Evolutionary conservation across 2,888 invertebrate species (phyloP).

Genomic region (Cataglyphis livida): DNA sequence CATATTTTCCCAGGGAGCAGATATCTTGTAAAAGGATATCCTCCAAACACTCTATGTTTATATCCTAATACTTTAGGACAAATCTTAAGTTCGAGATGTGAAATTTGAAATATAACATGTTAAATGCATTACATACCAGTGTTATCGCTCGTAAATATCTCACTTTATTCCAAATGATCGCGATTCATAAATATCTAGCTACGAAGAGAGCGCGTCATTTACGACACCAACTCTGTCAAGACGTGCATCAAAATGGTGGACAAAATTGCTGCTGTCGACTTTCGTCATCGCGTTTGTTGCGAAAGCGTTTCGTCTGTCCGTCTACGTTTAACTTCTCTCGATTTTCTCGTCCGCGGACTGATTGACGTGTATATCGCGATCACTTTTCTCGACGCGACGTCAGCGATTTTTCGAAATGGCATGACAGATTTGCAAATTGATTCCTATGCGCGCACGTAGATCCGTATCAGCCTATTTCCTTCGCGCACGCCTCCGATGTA

Average conservation of each 20-base stretch:
- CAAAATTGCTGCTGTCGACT: conserved; percentile 14
- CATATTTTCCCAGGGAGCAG: too few species aligned
- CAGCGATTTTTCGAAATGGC: conserved; percentile 28
- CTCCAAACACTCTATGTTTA: background rate
- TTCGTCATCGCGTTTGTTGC: conserved; percentile 16
- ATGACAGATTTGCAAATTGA: conserved; percentile 43
- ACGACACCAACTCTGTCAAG: background rate
- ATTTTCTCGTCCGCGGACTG: conserved; percentile 21
- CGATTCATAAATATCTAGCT: conserved; percentile 12
- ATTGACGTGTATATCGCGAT: conserved; percentile 27
- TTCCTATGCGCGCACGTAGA: conserved; percentile 30
- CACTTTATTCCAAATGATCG: background rate
- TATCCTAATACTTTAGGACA: background rate
- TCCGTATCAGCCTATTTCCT: conserved; percentile 38
- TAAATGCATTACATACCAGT: background rate
- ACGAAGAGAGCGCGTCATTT: background rate
- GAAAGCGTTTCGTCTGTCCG: background rate
- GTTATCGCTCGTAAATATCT: background rate
- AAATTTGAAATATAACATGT: background rate
- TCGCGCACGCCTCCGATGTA: conserved; percentile 18
- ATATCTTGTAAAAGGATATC: background rate
- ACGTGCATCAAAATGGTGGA: background rate
- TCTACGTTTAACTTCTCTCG: conserved; percentile 8
- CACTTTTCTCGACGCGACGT: conserved; percentile 33
- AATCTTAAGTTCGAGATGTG: background rate